Evolutionary conservation across 2,113 vertebrate species (phyloP).

Genomic region (Chrysemys picta): DNA sequence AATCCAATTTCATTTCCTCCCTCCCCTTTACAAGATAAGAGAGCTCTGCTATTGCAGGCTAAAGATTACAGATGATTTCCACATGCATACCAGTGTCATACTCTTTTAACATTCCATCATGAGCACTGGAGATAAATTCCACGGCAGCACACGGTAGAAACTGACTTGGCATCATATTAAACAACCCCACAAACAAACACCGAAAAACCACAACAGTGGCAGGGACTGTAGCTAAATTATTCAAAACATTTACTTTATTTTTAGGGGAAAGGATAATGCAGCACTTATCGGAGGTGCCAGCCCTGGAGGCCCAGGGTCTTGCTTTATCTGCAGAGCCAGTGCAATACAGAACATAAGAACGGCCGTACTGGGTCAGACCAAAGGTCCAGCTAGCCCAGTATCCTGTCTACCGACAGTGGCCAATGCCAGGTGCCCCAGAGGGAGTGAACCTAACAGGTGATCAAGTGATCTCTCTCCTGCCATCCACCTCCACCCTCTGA

Average conservation of each 20-base stretch:
- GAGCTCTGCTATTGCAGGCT: conserved; percentile 46
- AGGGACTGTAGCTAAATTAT: conserved; percentile 1
- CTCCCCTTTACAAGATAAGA: conserved; percentile 27
- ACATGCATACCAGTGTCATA: conserved; percentile 29
- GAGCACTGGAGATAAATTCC: conserved; percentile 41
- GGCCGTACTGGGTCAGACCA: no score
- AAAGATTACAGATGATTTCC: conserved; percentile 61
- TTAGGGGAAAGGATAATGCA: neutral
- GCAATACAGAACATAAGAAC: neutral
- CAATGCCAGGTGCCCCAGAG: no score
- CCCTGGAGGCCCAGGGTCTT: neutral
- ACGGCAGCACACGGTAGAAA: neutral
- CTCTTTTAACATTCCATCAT: conserved; percentile 41
- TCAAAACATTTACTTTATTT: neutral
- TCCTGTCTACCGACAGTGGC: no score
- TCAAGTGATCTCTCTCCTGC: no score
- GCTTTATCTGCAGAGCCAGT: neutral
- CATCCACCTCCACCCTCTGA: no score
- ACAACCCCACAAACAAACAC: neutral
- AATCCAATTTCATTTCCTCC: conserved; percentile 62
- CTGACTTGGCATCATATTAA: neutral
- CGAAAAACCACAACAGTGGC: conserved; percentile 19
- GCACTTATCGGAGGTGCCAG: neutral
- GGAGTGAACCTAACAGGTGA: no score
- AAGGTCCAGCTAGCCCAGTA: no score